Evolutionary conservation across 2,113 vertebrate species (phyloP).

Genomic region (Heliornis fulica): DNA sequence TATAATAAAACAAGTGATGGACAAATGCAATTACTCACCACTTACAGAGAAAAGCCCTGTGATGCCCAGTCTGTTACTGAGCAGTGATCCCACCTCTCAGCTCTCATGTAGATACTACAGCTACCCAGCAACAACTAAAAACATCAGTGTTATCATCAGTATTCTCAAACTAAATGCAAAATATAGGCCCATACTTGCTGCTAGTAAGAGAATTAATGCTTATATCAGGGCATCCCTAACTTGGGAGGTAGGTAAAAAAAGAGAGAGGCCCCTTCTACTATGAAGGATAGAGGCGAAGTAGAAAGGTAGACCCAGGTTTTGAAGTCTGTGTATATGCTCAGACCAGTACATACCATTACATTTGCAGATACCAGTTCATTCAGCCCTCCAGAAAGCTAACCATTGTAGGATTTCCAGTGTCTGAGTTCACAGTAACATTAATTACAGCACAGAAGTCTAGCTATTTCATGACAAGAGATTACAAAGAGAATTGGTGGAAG

Average conservation of each 20-base stretch:
- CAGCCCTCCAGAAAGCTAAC: slow-evolving; percentile 5
- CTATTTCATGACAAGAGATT: slow-evolving; percentile 55
- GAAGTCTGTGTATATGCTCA: neutral
- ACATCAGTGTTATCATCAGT: no score
- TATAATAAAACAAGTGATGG: no score
- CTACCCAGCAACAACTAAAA: no score
- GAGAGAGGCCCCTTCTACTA: neutral
- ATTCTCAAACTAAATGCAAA: no score
- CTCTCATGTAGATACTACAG: no score
- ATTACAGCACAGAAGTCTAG: neutral
- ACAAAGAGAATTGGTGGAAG: slow-evolving; percentile 71
- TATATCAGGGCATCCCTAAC: neutral
- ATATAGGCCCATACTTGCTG: no score
- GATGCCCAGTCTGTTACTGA: no score
- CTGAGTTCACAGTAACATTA: neutral
- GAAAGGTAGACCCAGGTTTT: neutral
- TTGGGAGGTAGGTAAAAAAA: neutral
- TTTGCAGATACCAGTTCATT: neutral
- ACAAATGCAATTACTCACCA: no score
- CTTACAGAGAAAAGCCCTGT: no score
- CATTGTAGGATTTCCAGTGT: neutral
- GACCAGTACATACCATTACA: neutral
- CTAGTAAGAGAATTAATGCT: no score
- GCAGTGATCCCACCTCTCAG: no score
- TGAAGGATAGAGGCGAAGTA: neutral